Percentiles rank a stretch among this genome's conserved stretches.
Evolutionary conservation across 2,797 vertebrate species (phyloP).

Genomic region (Eupleurogrammus muticus): DNA sequence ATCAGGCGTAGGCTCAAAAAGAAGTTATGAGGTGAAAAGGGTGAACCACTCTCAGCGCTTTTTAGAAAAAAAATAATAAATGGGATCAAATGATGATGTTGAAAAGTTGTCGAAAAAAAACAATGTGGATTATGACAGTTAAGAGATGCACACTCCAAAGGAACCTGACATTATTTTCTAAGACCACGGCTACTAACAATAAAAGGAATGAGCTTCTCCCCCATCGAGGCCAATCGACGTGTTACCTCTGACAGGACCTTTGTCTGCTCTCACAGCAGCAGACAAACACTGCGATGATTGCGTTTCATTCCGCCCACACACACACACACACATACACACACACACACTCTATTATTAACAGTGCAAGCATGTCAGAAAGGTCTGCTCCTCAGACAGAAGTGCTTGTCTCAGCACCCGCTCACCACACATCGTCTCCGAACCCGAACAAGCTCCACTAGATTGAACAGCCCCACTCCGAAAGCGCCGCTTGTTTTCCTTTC

Average conservation of each 20-base stretch:
- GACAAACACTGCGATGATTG: slow-evolving; percentile 49
- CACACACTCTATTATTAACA: slow-evolving; percentile 59
- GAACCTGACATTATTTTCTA: slow-evolving; percentile 1
- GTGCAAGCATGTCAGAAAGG: slow-evolving; percentile 47
- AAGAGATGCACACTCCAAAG: neutral
- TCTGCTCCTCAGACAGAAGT: slow-evolving; percentile 32
- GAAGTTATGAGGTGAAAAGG: slow-evolving; percentile 30
- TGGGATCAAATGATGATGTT: slow-evolving; percentile 15
- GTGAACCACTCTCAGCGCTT: slow-evolving; percentile 37
- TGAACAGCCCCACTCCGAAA: slow-evolving; percentile 9
- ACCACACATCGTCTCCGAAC: neutral
- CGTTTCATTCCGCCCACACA: slow-evolving; percentile 46
- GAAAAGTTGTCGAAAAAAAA: slow-evolving; percentile 8
- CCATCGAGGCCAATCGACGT: neutral
- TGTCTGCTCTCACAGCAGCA: slow-evolving; percentile 40
- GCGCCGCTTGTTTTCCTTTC: slow-evolving; percentile 17
- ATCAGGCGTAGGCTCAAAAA: slow-evolving; percentile 30
- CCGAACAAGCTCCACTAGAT: slow-evolving; percentile 41
- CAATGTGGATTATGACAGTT: slow-evolving; percentile 8
- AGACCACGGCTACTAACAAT: slow-evolving; percentile 15
- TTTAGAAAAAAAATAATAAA: slow-evolving; percentile 33
- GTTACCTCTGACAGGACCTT: slow-evolving; percentile 51
- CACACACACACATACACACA: no score
- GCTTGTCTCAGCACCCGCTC: slow-evolving; percentile 65
- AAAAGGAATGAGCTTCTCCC: slow-evolving; percentile 7